Base-by-base conservation (phyloP, 2,888 invertebrate genomes). In the Ophion costatus region DNA sequence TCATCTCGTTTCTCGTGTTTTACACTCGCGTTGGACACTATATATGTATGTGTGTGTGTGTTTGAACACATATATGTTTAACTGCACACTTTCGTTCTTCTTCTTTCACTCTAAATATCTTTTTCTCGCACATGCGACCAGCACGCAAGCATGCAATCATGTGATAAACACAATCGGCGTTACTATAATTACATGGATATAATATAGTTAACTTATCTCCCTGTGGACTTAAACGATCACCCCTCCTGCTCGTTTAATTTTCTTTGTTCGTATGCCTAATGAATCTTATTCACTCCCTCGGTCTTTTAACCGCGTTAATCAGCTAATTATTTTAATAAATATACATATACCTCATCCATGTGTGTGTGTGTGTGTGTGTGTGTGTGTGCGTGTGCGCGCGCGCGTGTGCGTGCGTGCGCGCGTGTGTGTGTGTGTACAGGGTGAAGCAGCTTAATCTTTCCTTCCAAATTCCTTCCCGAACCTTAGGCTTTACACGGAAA, bases 131-230 rank as follows among this genome's bases (percentile, higher is more conserved):
- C 75, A 84, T 56, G 71, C 66, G 51, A 69, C 78, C 82, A 82
- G 76, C 82, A 79, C 82, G 71, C 79, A 80, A 85, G 79, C 84
- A 79, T 82, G 59, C 82, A 82, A 83, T 79, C 64, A 64, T 82
- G 79, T 76, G 85, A 83, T 85, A 85, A 83, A 83, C 85, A 87
- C 81, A 83, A 85, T 81, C 83, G 85, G 83, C 80, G 73, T 83
- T 71, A 73, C 64, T 80, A 81, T 80, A 80, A 83, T 85, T 81
- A 83, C 73, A 74, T 63, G 66, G 57, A 80, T 64, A 24, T 70
- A 78, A 64, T 80, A 63, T 59, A 20, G 17, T 59, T 22, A 59
- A 51, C 17, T 51, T 76, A 69, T 84, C 76, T 45, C 76, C 78
- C 75, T 82, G 81, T 80, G 66, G 74, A 84, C 73, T 71, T 78